phyloP scores from a whole-genome alignment of 2,888 invertebrate genomes.

The Rhamnusium bicolor region DNA sequence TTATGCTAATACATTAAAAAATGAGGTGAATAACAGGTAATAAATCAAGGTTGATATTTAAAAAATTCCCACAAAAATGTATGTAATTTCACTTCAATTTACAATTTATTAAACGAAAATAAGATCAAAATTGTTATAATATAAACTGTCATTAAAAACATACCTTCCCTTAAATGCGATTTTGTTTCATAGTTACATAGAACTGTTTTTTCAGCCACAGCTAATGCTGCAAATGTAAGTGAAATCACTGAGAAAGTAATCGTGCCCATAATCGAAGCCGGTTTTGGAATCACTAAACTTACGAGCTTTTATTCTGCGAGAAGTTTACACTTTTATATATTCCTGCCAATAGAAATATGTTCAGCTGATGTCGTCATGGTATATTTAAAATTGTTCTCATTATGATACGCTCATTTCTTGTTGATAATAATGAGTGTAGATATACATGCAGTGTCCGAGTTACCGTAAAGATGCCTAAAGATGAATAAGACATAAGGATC shows the following conservation, averaged over 20 bases:
- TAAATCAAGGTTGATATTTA: too few species aligned
- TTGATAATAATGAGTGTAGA: background rate
- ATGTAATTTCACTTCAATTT: too few species aligned
- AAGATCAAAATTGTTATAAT: too few species aligned
- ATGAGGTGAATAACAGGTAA: too few species aligned
- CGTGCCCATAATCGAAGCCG: slow-evolving; percentile 33
- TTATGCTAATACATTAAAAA: too few species aligned
- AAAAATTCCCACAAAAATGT: too few species aligned
- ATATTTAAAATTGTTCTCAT: background rate
- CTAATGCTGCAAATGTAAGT: slow-evolving; percentile 46
- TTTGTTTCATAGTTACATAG: slow-evolving; percentile 83
- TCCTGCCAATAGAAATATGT: slow-evolving; percentile 14
- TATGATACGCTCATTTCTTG: background rate
- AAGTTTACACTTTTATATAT: slow-evolving; percentile 6
- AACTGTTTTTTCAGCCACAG: slow-evolving; percentile 73
- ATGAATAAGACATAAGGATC: background rate
- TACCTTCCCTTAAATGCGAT: slow-evolving; percentile 81
- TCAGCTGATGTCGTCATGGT: background rate
- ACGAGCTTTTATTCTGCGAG: slow-evolving; percentile 18
- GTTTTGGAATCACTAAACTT: slow-evolving; percentile 32
- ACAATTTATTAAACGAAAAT: too few species aligned
- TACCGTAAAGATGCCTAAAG: too few species aligned
- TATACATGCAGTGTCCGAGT: background rate
- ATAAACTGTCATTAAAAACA: slow-evolving; percentile 61
- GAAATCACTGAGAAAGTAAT: slow-evolving; percentile 38